These are phyloP conservation scores for Syngnathus scovelli DNA, from an alignment of 2,113 vertebrate species.

Conservation along the genomic window DNA sequence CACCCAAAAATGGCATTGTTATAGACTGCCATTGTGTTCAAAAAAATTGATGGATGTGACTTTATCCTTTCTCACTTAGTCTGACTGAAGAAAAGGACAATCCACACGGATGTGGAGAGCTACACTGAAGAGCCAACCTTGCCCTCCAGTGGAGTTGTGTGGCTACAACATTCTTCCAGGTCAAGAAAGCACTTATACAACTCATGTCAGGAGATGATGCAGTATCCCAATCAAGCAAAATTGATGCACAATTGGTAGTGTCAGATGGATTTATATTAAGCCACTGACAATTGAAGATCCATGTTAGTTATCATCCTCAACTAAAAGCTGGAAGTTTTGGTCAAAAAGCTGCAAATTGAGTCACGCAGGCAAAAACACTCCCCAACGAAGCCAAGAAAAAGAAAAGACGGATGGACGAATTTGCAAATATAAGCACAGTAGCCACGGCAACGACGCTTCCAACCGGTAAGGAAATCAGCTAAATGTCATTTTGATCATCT, in stretches of 20 bases:
- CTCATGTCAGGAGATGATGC: constrained; percentile 60
- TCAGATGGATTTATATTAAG: constrained; percentile 36
- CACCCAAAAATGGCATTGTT: constrained; percentile 1
- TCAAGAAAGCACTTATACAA: constrained; percentile 65
- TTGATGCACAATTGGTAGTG: constrained; percentile 58
- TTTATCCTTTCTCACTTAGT: constrained; percentile 8
- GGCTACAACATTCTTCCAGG: constrained; percentile 44
- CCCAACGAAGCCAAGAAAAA: constrained; percentile 11
- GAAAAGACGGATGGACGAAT: constrained; percentile 45
- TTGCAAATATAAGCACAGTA: constrained; percentile 20
- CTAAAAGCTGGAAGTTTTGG: constrained; percentile 10
- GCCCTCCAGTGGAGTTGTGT: constrained; percentile 49
- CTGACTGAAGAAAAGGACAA: constrained; percentile 53
- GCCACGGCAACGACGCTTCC: constrained; percentile 8
- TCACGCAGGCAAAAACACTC: constrained; percentile 16
- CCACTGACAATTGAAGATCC: constrained; percentile 47
- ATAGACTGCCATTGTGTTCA: background rate
- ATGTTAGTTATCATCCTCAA: constrained; percentile 3
- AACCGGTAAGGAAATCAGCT: constrained; percentile 36
- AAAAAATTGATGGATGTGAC: background rate
- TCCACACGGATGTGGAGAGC: constrained; percentile 32
- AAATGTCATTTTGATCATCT: background rate
- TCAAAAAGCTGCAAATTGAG: constrained; percentile 21
- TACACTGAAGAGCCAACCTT: constrained; percentile 48
- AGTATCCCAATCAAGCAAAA: constrained; percentile 18